Conservation (phyloP, 2,888 invertebrate species). For the Pterostichus madidus region DNA sequence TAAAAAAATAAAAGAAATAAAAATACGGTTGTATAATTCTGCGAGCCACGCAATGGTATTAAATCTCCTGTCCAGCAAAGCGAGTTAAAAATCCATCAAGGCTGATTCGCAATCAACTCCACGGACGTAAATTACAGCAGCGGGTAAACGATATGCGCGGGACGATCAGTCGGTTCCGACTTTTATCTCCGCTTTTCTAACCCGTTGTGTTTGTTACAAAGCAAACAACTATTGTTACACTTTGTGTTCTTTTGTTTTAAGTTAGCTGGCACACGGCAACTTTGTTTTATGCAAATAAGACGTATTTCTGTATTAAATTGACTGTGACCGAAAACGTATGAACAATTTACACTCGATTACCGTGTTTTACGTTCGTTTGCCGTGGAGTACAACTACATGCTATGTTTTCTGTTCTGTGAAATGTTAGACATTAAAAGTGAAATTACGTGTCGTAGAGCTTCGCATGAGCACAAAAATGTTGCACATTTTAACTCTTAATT, state of each 20-base stretch:
- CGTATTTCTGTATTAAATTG: constrained; percentile 65
- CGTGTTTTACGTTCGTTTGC: neutral
- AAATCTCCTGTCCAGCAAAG: constrained; percentile 50
- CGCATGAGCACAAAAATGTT: neutral
- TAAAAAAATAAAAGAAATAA: constrained; percentile 48
- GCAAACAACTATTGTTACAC: neutral
- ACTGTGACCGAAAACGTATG: constrained; percentile 58
- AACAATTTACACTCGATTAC: constrained; percentile 44
- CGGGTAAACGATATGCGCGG: constrained; percentile 54
- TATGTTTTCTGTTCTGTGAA: constrained; percentile 8
- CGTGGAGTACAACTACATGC: neutral
- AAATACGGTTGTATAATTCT: constrained; percentile 52
- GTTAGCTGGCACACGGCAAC: neutral
- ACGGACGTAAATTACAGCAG: constrained; percentile 43
- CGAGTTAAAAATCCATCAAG: constrained; percentile 65
- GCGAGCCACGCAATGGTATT: constrained; percentile 53
- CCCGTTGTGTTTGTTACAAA: neutral
- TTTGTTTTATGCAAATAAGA: constrained; percentile 61
- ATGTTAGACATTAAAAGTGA: neutral
- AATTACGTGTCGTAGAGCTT: neutral
- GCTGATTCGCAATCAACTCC: constrained; percentile 55
- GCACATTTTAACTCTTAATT: neutral
- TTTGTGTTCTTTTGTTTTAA: constrained; percentile 14
- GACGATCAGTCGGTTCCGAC: constrained; percentile 38
- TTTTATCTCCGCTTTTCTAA: constrained; percentile 52